Base-by-base conservation (phyloP, 1,140 invertebrate species). In the Sycophila sp. region DNA sequence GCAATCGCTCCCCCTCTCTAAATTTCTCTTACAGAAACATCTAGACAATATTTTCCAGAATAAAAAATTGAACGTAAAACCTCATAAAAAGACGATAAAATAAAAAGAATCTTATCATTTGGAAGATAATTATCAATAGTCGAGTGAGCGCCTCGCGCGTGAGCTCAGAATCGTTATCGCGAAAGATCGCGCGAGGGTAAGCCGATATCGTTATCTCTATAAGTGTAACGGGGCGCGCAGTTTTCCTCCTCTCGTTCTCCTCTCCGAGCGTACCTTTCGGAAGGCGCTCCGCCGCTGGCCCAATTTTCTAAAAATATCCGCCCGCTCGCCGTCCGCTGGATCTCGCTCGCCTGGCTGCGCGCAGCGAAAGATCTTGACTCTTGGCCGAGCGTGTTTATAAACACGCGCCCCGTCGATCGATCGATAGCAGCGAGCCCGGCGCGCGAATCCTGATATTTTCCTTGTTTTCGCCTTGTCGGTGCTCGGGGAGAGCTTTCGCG, bases 281-380 rank as follows among this genome's bases (percentile, higher is more conserved):
- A 51, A 2, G 19, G 53, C 30, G 36, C 5, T n/a, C 1, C 8
- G 77, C 78, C 75, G 75, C 74, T 81, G 83, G 67, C 79, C 83
- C 73, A 84, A 82, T 84, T 85, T 77, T 81, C 84, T 85, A 85
- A 78, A 83, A 80, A 84, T 51, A 84, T 47, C 58, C 67, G 22
- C 69, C 17, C 47, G 45, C 34, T 75, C 70, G 62, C 64, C 76
- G 7, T 32, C 24, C 34, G 15, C 15, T 22, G 28, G 11, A n/a
- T 32, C 30, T 2, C 32, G 19, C 30, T 53, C 42, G 24, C 24
- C 17, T 45, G 17, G 26, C 32, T 47, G 17, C n/a, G 26, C 59
- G 38, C n/a, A n/a, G 77, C 76, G 75, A 76, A 78, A 81, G 77
- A 78, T 84, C 78, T 84, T 80, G 79, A 83, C 80, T 83, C 77